Evolutionary conservation across 2,888 invertebrate species (phyloP), one percentile per base, ranked within the genome.

Genomic region (Eulithis testata): DNA sequence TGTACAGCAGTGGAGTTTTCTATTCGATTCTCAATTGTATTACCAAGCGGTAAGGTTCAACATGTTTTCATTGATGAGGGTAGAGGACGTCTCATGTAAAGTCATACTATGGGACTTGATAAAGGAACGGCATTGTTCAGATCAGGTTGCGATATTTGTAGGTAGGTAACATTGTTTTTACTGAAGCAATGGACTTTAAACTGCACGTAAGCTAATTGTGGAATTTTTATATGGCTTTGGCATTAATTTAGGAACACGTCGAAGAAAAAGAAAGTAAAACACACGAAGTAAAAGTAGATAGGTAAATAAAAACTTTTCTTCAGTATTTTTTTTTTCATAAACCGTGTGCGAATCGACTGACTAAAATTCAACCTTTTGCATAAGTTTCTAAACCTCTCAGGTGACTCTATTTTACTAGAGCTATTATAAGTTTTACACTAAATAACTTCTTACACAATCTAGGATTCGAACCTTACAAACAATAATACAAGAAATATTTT

Each of bases 1-100:
- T 87, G 83, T 87, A 86, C 81, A 76, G 73, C 75, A 74, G 76
- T 60, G 52, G 60, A 45, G 54, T 63, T 45, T 55, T 51, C 54
- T 66, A 53, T 62, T 65, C 58, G 50, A 67, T 63, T 69, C 56
- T 69, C 52, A 53, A 72, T 68, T 56, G 52, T 62, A 68, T 63
- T 11, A 9, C 43, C 3, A 27, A 37, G 57, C 2, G 9, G 21
- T 67, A 68, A 64, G 65, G 65, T 40, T 60, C 62, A 51, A 53
- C 27, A 56, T 58, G 44, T 55, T 37, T 54, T 62, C 49, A 55
- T 65, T 65, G 59, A 59, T 57, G 43, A 56, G 70, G 68, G 69
- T 70, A 63, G 68, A 72, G 63, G 62, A 62, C 63, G 66, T 58
- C 54, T 69, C 65, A 70, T 60, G 66, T 64, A 64, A 72, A 68